Percentiles rank a stretch among this genome's conserved stretches.
Evolutionary conservation across 2,888 invertebrate species (phyloP).

Genomic region (Hedya salicella): DNA sequence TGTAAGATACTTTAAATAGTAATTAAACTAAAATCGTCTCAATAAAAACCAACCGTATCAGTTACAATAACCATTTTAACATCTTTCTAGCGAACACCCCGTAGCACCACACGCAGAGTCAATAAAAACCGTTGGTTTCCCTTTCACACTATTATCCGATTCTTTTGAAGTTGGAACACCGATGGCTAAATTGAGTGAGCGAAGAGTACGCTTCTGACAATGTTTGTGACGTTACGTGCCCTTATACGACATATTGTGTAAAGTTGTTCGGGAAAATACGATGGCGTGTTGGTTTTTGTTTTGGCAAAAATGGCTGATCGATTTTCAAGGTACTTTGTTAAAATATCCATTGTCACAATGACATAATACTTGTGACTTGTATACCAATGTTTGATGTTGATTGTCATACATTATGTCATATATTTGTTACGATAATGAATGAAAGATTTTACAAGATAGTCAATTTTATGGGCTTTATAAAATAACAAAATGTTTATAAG

Average conservation of each 20-base stretch:
- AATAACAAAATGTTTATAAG: too few species aligned
- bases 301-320: background rate
- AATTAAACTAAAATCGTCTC: conserved; percentile 17
- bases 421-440: too few species aligned
- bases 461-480: too few species aligned
- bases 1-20: background rate
- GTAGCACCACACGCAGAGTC: conserved; percentile 63
- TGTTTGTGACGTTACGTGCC: conserved; percentile 22
- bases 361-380: too few species aligned
- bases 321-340: too few species aligned
- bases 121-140: conserved; percentile 70
- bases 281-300: background rate
- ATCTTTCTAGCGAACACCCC: conserved; percentile 50
- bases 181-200: conserved; percentile 57
- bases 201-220: conserved; percentile 49
- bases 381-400: too few species aligned
- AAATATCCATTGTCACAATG: too few species aligned
- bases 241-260: background rate
- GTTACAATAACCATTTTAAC: conserved; percentile 23
- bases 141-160: conserved; percentile 60
- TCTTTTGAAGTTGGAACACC: conserved; percentile 73
- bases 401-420: too few species aligned
- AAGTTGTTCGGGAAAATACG: background rate
- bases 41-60: conserved; percentile 21
- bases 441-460: too few species aligned